A percentile compares a stretch with the other conserved stretches of the same genome.
Conservation (phyloP, 1,140 invertebrate species). For the Teleogryllus occipitalis region DNA sequence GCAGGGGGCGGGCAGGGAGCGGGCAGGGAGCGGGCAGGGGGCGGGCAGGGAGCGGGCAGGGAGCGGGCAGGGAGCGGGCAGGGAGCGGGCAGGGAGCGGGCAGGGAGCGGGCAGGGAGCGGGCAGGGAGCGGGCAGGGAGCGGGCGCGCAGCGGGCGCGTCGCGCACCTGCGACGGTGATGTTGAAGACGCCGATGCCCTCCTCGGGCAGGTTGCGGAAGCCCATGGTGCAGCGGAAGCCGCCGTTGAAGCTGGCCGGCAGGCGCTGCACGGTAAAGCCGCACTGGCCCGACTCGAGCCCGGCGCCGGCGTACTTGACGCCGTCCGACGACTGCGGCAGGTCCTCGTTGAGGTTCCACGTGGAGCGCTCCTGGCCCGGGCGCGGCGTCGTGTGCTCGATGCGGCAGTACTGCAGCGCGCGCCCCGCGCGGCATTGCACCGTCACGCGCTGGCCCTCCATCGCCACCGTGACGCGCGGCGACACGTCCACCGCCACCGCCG, state of each 20-base stretch:
- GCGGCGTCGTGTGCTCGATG: constrained; percentile 41
- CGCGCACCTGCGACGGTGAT: constrained; percentile 64
- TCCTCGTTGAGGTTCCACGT: constrained; percentile 27
- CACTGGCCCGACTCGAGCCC: constrained; percentile 54
- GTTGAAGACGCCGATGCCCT: constrained; percentile 44
- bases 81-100: too few relatives aligned
- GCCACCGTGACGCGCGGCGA: constrained; percentile 31
- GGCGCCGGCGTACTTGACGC: constrained; percentile 43
- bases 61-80: too few relatives aligned
- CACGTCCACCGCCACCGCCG: constrained; percentile 31
- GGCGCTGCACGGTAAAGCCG: constrained; percentile 51
- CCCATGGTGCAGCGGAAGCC: constrained; percentile 54
- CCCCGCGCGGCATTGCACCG: constrained; percentile 38
- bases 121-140: too few relatives aligned
- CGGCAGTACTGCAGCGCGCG: constrained; percentile 38
- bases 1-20: too few relatives aligned
- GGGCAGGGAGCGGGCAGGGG: too few relatives aligned
- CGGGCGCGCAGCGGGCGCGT: too few relatives aligned
- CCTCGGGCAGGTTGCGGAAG: constrained; percentile 39
- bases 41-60: too few relatives aligned
- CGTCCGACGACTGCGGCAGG: constrained; percentile 35
- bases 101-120: too few relatives aligned
- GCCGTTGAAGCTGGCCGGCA: constrained; percentile 56
- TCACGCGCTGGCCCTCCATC: constrained; percentile 37
- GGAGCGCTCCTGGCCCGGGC: constrained; percentile 27